Percentiles rank a stretch among this genome's conserved stretches.
These are phyloP conservation scores for Agapostemon virescens DNA, from an alignment of 2,888 invertebrate genomes.

Conservation along the genomic window DNA sequence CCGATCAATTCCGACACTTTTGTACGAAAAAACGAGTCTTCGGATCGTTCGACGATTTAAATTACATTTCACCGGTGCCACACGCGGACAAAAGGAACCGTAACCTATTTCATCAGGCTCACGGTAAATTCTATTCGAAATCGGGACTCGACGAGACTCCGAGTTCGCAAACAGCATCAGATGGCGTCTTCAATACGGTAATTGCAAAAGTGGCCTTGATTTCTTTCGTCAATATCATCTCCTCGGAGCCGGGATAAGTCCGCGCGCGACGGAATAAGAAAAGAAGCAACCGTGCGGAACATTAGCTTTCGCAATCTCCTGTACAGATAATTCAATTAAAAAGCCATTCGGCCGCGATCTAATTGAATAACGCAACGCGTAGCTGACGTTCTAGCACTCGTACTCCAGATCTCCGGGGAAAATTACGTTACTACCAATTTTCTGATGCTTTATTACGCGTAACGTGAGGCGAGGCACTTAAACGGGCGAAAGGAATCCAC, in stretches of 20 bases:
- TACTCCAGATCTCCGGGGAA: slow-evolving; percentile 7
- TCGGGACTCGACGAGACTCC: background rate
- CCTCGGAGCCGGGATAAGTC: background rate
- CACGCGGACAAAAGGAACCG: slow-evolving; percentile 22
- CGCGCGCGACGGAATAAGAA: background rate
- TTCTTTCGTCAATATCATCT: background rate
- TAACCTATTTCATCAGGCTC: background rate
- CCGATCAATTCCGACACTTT: slow-evolving; percentile 67
- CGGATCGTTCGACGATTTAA: slow-evolving; percentile 54
- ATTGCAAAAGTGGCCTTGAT: slow-evolving; percentile 11
- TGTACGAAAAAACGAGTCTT: slow-evolving; percentile 40
- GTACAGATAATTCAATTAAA: slow-evolving; percentile 34
- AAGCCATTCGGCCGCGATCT: slow-evolving; percentile 1
- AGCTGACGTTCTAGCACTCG: background rate
- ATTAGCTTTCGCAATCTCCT: slow-evolving; percentile 22
- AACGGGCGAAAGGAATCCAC: background rate
- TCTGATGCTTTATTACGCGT: background rate
- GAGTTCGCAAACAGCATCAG: background rate
- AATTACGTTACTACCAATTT: slow-evolving; percentile 34
- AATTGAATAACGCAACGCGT: slow-evolving; percentile 33
- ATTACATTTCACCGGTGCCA: slow-evolving; percentile 62
- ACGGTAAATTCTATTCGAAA: background rate
- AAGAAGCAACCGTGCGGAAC: background rate
- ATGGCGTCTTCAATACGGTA: background rate
- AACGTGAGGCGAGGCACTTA: background rate